Conservation (phyloP, 2,113 vertebrate genomes). For the Benitochromis conjunctus region DNA sequence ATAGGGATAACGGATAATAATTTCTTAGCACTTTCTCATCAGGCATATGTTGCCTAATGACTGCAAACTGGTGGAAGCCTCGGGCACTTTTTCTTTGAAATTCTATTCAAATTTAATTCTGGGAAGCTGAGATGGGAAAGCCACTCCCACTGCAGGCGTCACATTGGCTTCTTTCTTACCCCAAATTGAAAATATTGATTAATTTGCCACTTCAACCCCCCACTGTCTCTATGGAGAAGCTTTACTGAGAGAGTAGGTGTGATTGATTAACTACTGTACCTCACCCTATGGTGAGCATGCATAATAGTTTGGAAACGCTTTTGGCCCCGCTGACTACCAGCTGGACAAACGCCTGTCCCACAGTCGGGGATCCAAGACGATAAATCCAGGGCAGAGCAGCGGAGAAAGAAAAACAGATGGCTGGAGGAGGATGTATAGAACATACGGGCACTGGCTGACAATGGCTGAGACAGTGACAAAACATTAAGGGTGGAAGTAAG, state of each 20-base stretch:
- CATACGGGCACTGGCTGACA: neutral
- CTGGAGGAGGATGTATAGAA: slow-evolving; percentile 1
- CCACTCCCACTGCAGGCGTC: neutral
- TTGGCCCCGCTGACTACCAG: slow-evolving; percentile 55
- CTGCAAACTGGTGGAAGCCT: neutral
- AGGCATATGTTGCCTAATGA: neutral
- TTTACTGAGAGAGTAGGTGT: neutral
- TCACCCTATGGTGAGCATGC: slow-evolving; percentile 12
- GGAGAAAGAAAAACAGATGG: slow-evolving; percentile 62
- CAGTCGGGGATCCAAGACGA: slow-evolving; percentile 8
- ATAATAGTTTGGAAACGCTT: slow-evolving; percentile 23
- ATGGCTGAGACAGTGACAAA: slow-evolving; percentile 12
- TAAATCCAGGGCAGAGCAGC: slow-evolving; percentile 8
- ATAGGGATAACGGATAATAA: neutral
- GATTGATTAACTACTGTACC: slow-evolving; percentile 18
- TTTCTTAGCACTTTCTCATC: neutral
- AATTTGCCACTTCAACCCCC: neutral
- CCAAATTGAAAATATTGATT: slow-evolving; percentile 34
- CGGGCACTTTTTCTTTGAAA: neutral
- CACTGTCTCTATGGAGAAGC: neutral
- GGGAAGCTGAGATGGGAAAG: neutral
- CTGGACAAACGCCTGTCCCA: slow-evolving; percentile 52
- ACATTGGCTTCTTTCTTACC: neutral
- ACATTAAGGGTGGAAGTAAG: neutral
- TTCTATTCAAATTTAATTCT: neutral